These are phyloP conservation scores for Aptenodytes patagonicus DNA, from an alignment of 2,113 vertebrate species.

Conservation along the genomic window DNA sequence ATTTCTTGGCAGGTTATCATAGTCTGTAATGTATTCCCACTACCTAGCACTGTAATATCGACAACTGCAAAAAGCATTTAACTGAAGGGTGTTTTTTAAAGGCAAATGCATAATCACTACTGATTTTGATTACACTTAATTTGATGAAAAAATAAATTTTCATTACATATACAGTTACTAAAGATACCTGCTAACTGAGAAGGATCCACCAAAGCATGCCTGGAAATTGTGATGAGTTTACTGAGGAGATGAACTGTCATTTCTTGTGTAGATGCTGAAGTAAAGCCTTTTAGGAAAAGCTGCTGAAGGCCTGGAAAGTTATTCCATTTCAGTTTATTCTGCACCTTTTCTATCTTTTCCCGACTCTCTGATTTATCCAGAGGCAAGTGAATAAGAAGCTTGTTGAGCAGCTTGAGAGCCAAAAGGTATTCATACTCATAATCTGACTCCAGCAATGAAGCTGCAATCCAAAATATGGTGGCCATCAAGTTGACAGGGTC, in stretches of 20 bases:
- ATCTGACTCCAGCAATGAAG: conserved; percentile 94
- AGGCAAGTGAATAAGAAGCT: conserved; percentile 92
- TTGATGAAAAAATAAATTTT: not conserved
- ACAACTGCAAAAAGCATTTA: not conserved
- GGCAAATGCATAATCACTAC: not conserved
- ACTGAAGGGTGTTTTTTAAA: not conserved
- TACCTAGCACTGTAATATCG: rapidly evolving
- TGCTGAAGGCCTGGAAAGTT: conserved; percentile 96
- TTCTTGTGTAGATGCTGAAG: conserved; percentile 94
- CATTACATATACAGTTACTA: not conserved
- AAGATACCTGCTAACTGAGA: conserved; percentile 88
- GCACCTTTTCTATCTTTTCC: conserved; percentile 90
- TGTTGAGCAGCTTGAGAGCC: conserved; percentile 93
- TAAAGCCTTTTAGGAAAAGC: conserved; percentile 98
- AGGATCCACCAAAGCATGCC: conserved; percentile 90
- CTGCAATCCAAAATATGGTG: conserved; percentile 96
- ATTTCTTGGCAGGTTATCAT: not conserved
- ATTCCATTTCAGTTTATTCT: conserved; percentile 92
- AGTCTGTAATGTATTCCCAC: not conserved
- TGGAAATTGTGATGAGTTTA: conserved; percentile 92
- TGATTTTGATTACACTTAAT: not conserved
- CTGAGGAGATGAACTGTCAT: conserved; percentile 97
- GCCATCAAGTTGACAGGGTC: conserved; percentile 95
- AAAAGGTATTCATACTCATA: conserved; percentile 98
- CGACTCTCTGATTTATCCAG: conserved; percentile 91